Conservation (phyloP, 2,797 vertebrate genomes). For the Lagodon rhomboides region DNA sequence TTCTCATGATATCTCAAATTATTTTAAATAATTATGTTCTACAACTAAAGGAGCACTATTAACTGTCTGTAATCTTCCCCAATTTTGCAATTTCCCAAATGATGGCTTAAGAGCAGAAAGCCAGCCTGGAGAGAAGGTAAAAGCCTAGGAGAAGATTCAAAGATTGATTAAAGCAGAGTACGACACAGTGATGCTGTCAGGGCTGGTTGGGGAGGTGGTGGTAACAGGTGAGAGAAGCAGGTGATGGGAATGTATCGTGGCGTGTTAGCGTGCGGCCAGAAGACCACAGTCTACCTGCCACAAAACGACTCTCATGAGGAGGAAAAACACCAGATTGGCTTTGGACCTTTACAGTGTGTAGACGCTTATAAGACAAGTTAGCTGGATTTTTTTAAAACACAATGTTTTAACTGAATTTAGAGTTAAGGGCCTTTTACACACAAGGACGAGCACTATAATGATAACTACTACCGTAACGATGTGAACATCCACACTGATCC, state of each 20-base stretch:
- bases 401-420: background rate
- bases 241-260: constrained; percentile 53
- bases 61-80: constrained; percentile 47
- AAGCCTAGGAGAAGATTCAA: constrained; percentile 88
- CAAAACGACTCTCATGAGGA: background rate
- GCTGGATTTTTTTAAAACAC: background rate
- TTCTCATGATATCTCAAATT: constrained; percentile 6
- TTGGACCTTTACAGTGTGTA: background rate
- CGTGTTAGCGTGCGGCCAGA: constrained; percentile 28
- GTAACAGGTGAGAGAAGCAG: constrained; percentile 63
- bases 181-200: constrained; percentile 74
- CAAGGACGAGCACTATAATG: too few species aligned
- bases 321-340: background rate
- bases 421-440: too few species aligned
- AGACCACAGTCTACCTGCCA: background rate
- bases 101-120: constrained; percentile 70
- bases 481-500: too few species aligned
- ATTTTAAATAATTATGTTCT: constrained; percentile 12
- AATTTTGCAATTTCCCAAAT: constrained; percentile 54
- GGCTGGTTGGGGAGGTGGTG: constrained; percentile 64
- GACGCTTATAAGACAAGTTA: too few species aligned
- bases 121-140: constrained; percentile 78
- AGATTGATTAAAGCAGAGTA: constrained; percentile 86
- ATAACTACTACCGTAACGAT: too few species aligned
- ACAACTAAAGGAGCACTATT: constrained; percentile 14